Base-by-base conservation (phyloP, 2,797 vertebrate genomes). In the Neosalanx taihuensis region DNA sequence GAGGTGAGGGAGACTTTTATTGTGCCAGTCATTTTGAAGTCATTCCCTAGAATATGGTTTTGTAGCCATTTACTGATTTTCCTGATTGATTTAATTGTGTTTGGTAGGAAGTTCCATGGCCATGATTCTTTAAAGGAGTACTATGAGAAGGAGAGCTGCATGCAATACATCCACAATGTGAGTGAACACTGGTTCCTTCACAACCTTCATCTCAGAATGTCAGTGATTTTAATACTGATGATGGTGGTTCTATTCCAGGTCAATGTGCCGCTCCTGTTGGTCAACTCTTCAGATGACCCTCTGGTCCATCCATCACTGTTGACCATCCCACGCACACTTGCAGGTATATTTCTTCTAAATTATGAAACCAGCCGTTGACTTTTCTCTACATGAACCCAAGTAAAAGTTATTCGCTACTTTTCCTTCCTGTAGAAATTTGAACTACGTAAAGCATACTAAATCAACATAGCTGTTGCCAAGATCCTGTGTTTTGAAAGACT, bases 101-200 rank as follows among this genome's bases (percentile, higher is more conserved):
- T 1, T 72, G 46, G 67, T 81, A 99, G 97, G 80, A 98, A 97
- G 79, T 99, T 99, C 82, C 96, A 98, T 18, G 95, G 95, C 69
- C 94, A 99, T 75, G 80, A 66, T 76, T 93, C 95, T 3, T 71
- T 98, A 81, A 95, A 94, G 81, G 96, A 99, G 57, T 99, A 98
- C 77, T 99, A 99, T 0, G 95, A 99, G 84, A 90, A 94, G 74
- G 97, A 99, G 82, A 99, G 97, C 85, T 99, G 97, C 64, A 89
- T 96, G 80, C 93, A 94, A 58, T 96, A 95, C 84, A 92, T 99
- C 83, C 93, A 96, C 81, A 94, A 93, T 82, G 97, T 99, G 84
- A 94, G 94, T 86, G 51, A 17, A 53, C 51, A 4, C 18, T 53
- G 13, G 51, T 18, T 53, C 15, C 51, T 53, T 3, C 51, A 41